Percentiles rank a stretch among this genome's conserved stretches.
Evolutionary conservation across 2,797 vertebrate species (phyloP).

Genomic region (Ceryle rudis): DNA sequence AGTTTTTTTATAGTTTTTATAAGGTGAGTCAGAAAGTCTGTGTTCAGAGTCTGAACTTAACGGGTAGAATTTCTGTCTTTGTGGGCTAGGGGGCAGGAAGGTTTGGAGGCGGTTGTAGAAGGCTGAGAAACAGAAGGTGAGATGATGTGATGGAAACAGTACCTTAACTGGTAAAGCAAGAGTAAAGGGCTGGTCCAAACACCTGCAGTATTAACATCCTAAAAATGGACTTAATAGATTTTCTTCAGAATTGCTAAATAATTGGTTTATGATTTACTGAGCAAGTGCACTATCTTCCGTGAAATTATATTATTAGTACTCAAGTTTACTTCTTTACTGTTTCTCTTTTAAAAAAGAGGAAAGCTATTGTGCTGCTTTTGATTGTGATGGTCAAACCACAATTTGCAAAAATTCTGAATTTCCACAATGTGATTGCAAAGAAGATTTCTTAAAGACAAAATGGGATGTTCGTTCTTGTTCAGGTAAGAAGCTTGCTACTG

Average conservation of each 20-base stretch:
- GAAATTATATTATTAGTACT: not conserved
- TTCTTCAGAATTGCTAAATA: not conserved
- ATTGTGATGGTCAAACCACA: not conserved
- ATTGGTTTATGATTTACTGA: not conserved
- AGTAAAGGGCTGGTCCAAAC: not conserved
- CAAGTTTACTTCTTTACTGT: not conserved
- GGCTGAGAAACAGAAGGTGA: not conserved
- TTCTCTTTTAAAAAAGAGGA: not conserved
- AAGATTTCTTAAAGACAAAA: fast-evolving
- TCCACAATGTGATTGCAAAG: not conserved
- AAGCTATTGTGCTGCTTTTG: not conserved
- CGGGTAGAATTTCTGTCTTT: not conserved
- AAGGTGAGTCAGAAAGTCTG: not conserved
- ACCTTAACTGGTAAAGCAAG: not conserved
- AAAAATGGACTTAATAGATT: not conserved
- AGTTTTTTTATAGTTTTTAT: not conserved
- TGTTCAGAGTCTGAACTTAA: not conserved
- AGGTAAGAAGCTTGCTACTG: conserved; percentile 20
- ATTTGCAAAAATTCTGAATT: fast-evolving
- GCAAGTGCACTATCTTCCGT: not conserved
- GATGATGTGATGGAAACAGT: not conserved
- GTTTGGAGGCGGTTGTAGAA: not conserved
- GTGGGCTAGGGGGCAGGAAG: not conserved
- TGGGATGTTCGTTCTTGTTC: conserved; percentile 9
- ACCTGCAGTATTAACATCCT: not conserved